phyloP scores from a whole-genome alignment of 2,797 vertebrate species.

The Gallinago solitaria region DNA sequence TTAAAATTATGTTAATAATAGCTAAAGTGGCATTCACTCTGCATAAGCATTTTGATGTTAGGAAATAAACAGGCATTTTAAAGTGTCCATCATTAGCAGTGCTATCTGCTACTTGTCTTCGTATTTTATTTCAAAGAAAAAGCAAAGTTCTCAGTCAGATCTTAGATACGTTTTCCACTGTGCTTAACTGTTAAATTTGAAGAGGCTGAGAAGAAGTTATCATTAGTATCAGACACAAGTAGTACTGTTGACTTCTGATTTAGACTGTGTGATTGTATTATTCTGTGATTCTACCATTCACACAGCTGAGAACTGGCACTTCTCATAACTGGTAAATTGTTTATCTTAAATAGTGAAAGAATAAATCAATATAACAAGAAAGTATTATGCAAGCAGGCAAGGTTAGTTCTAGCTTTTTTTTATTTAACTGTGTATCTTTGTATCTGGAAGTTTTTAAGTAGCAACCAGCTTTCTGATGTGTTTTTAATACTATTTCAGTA shows the following conservation, averaged over 20 bases:
- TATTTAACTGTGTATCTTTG: neutral
- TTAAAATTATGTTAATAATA: neutral
- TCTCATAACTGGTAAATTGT: neutral
- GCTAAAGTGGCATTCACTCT: neutral
- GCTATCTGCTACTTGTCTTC: neutral
- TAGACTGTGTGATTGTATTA: neutral
- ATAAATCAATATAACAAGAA: neutral
- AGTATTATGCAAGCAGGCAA: neutral
- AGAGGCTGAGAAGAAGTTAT: neutral
- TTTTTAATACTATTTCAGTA: neutral
- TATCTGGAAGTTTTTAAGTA: neutral
- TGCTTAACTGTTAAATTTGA: neutral
- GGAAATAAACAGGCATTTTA: neutral
- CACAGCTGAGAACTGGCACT: neutral
- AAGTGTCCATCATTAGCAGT: neutral
- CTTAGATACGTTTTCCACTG: neutral
- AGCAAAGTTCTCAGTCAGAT: neutral
- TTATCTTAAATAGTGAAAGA: slow-evolving; percentile 36
- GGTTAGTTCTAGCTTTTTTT: neutral
- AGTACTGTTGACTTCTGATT: neutral
- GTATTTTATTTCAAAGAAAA: neutral
- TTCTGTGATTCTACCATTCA: neutral
- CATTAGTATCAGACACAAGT: neutral
- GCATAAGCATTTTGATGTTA: neutral
- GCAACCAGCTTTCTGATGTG: neutral